Percentiles rank a stretch among this genome's conserved stretches.
These are phyloP conservation scores for Stomatorhinus walkeri DNA, from an alignment of 2,797 vertebrate species.

Conservation along the genomic window DNA sequence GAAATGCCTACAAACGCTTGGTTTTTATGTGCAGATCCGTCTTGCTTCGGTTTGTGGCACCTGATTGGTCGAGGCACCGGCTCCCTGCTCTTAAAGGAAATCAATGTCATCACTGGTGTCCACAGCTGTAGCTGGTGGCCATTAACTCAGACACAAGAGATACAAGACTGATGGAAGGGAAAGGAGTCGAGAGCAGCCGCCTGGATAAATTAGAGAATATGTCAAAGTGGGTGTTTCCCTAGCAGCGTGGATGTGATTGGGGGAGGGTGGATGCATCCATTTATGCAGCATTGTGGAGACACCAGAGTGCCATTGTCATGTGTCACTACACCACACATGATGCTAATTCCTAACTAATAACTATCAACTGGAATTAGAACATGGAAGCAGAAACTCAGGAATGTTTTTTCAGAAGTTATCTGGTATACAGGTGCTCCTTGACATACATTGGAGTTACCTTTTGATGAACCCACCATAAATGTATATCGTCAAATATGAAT, in stretches of 20 bases:
- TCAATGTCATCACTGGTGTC: constrained; percentile 12
- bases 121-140: not conserved
- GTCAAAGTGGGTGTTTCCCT: not conserved
- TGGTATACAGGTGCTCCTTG: not conserved
- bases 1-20: not conserved
- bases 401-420: not conserved
- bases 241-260: not conserved
- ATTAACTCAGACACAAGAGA: not conserved
- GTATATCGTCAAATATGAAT: not conserved
- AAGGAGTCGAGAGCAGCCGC: not conserved
- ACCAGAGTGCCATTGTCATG: not conserved
- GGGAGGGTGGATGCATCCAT: not conserved
- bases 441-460: not conserved
- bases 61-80: not conserved
- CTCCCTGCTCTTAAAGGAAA: not conserved
- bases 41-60: not conserved
- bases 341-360: not conserved
- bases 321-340: not conserved
- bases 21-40: not conserved
- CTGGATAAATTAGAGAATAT: not conserved
- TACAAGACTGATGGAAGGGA: not conserved
- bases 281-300: not conserved
- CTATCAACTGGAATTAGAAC: not conserved
- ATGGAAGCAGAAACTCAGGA: not conserved
- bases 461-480: not conserved